Evolutionary conservation across 2,888 invertebrate species (phyloP).

Genomic region (Caenorhabditis becei): DNA sequence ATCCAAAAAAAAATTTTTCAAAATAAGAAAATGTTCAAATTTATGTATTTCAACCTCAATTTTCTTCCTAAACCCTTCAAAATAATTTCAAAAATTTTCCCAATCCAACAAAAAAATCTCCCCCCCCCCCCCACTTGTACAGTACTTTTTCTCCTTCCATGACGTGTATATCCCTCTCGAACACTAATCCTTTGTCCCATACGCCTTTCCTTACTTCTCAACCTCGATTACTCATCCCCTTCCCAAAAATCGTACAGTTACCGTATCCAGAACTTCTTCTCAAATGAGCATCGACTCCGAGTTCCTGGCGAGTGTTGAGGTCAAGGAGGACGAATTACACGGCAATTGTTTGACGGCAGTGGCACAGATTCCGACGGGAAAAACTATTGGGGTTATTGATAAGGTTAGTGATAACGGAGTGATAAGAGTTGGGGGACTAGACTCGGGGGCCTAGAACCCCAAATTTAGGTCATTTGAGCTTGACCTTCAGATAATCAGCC

Average conservation of each 20-base stretch:
- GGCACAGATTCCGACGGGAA: constrained; percentile 63
- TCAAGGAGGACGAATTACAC: constrained; percentile 63
- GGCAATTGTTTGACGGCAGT: constrained; percentile 66
- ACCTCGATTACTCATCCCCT: not conserved
- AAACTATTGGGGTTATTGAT: constrained; percentile 77
- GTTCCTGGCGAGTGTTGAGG: constrained; percentile 76
- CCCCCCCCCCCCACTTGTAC: not conserved
- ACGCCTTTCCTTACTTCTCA: not conserved
- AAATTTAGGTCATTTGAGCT: not conserved
- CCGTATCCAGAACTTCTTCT: not conserved
- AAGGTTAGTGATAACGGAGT: constrained; percentile 63
- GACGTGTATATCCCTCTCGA: not conserved
- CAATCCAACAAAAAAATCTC: too few species aligned
- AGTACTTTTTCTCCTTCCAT: not conserved
- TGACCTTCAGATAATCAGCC: too few species aligned
- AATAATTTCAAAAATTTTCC: too few species aligned
- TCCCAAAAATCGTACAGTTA: constrained; percentile 4
- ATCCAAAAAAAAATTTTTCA: too few species aligned
- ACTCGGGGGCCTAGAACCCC: not conserved
- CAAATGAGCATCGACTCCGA: constrained; percentile 79
- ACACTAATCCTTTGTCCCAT: not conserved
- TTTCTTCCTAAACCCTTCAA: too few species aligned
- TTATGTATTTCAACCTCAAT: too few species aligned
- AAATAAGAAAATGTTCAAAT: too few species aligned
- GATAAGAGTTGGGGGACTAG: not conserved